Base-by-base conservation (phyloP, 2,888 invertebrate species). In the Trichopoda pennipes region DNA sequence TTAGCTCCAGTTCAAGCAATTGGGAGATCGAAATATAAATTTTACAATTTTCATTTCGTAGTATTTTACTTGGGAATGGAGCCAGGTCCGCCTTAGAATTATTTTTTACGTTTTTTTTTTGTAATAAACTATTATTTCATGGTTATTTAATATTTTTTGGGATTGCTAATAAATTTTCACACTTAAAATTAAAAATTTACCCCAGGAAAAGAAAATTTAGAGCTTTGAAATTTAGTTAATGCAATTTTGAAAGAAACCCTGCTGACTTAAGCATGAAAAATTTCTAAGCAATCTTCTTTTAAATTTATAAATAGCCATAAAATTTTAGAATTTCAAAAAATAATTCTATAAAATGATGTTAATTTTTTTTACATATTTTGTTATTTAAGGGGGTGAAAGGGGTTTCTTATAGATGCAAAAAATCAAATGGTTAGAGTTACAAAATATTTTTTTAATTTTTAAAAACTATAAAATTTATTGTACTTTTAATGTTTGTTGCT, bases 361-460 rank as follows among this genome's bases (percentile, higher is more conserved):
- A 42, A 6, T 14, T 44, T 47, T 56, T 35, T 10, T n/a, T 38
- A 28, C 28, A 28, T 42, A 28, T 42, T 14, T 28, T 56, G 56
- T 17, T 74, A 21, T 74, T 56, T 14, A 19, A 19, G 14, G 17
- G 7, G 53, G 58, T 7, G 16, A 21, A 42, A 12, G 10, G 32
- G 53, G 19, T 66, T 75, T 75, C 19, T 49, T 56, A 3, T 17
- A 42, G 6, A 3, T 28, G 8, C 6, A 23, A 16, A 51, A 66
- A 70, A 63, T 55, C 69, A 70, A 77, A 70, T 77, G 77, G 69
- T 77, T 75, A 68, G 42, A 70, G n/a, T 32, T 32, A 32, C 8
- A 70, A 21, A 69, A 49, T 56, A 38, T 70, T 9, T 70, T 8
- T 35, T 69, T 55, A 49, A 42, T n/a, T 17, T 12, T 38, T 2